These are phyloP conservation scores for Lagothrix lagotricha DNA, from an alignment of 2,797 vertebrate species.

Conservation along the genomic window DNA sequence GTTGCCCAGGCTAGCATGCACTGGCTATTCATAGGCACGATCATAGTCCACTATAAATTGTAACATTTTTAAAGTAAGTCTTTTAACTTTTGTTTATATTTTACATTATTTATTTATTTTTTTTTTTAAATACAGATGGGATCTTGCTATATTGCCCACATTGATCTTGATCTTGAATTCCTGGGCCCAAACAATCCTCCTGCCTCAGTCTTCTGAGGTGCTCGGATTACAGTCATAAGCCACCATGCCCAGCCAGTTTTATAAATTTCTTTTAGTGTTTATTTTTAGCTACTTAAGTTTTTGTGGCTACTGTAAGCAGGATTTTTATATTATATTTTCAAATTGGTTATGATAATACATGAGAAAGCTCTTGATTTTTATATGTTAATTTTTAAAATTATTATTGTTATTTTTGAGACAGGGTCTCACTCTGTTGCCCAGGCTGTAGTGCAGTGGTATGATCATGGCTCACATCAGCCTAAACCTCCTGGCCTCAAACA, in stretches of 20 bases:
- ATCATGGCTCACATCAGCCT: not conserved
- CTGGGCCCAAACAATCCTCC: not conserved
- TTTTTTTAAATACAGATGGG: not conserved
- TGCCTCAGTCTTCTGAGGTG: not conserved
- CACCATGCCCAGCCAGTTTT: not conserved
- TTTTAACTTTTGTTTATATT: not conserved
- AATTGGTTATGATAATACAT: not conserved
- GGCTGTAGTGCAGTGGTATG: not conserved
- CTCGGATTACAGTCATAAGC: not conserved
- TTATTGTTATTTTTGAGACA: not conserved
- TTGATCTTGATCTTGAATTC: not conserved
- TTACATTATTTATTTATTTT: not conserved
- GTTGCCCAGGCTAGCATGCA: not conserved
- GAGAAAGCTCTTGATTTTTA: not conserved
- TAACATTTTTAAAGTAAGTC: not conserved
- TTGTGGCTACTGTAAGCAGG: not conserved
- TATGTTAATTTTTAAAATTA: not conserved
- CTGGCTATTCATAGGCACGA: not conserved
- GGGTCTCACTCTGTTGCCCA: not conserved
- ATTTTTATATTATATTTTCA: not conserved
- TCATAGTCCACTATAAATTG: not conserved
- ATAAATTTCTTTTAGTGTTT: not conserved
- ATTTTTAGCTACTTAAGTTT: not conserved
- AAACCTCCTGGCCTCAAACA: not conserved
- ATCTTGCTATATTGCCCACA: not conserved